Percentiles rank a stretch among this genome's conserved stretches.
These are phyloP conservation scores for Xanthostigma xanthostigma DNA, from an alignment of 2,888 invertebrate species.

Conservation along the genomic window DNA sequence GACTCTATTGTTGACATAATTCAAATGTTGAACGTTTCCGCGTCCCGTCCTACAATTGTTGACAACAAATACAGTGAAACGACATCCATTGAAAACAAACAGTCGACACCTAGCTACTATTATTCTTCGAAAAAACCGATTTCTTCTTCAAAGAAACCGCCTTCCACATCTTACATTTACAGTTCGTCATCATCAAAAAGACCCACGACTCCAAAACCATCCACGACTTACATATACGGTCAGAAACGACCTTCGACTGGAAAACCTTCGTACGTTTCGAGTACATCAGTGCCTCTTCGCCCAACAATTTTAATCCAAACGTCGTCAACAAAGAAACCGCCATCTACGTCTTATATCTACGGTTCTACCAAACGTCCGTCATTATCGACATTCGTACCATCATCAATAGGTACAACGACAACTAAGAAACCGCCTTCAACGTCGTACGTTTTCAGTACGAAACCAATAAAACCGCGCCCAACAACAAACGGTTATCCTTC, in stretches of 20 bases:
- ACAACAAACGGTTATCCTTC: slow-evolving; percentile 6
- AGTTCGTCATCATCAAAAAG: slow-evolving; percentile 19
- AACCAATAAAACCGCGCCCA: slow-evolving; percentile 11
- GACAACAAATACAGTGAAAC: slow-evolving; percentile 14
- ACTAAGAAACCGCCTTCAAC: background rate
- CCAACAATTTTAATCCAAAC: background rate
- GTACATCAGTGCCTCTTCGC: no score
- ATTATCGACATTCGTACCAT: slow-evolving; percentile 8
- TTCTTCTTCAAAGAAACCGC: slow-evolving; percentile 27
- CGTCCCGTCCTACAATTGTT: slow-evolving; percentile 5
- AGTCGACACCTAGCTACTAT: slow-evolving; percentile 27
- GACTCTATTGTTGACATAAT: slow-evolving; percentile 44
- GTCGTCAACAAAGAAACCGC: slow-evolving; percentile 21
- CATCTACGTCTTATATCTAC: slow-evolving; percentile 31
- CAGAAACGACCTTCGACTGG: slow-evolving; percentile 5
- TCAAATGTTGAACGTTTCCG: slow-evolving; percentile 41
- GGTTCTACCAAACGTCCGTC: slow-evolving; percentile 25
- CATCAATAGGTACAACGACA: slow-evolving; percentile 6
- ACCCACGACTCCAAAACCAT: slow-evolving; percentile 11
- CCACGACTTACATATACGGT: slow-evolving; percentile 7
- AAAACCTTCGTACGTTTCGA: slow-evolving; percentile 1
- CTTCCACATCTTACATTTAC: slow-evolving; percentile 34
- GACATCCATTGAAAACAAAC: slow-evolving; percentile 15
- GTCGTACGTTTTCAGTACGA: slow-evolving; percentile 16
- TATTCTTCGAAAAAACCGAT: slow-evolving; percentile 23